These are phyloP conservation scores for Datnioides undecimradiatus DNA, from an alignment of 2,113 vertebrate genomes.

Conservation along the genomic window DNA sequence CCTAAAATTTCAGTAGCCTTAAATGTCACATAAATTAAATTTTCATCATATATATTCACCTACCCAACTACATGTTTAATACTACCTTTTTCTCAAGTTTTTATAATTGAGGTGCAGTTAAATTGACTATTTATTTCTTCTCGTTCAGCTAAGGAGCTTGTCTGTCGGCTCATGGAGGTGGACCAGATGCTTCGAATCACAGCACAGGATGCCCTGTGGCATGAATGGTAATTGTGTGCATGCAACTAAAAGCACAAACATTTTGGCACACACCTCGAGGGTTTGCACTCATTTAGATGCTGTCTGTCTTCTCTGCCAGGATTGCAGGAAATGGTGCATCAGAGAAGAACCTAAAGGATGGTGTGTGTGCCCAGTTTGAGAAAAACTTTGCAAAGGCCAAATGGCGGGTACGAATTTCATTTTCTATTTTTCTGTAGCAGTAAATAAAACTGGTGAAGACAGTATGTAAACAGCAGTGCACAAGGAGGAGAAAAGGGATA, in stretches of 20 bases:
- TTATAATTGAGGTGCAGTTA: neutral
- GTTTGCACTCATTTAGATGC: constrained; percentile 6
- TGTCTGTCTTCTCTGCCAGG: constrained; percentile 74
- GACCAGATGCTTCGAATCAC: constrained; percentile 89
- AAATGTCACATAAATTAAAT: neutral
- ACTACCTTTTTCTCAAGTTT: neutral
- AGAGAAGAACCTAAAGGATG: constrained; percentile 89
- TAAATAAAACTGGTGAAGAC: constrained; percentile 4
- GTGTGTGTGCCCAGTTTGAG: constrained; percentile 90
- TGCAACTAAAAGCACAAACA: constrained; percentile 1
- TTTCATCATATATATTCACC: neutral
- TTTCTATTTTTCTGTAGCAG: neutral
- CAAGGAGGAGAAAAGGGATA: neutral
- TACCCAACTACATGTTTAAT: neutral
- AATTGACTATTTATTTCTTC: neutral
- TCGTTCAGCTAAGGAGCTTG: constrained; percentile 87
- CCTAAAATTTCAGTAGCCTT: neutral
- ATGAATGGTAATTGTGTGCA: constrained; percentile 82
- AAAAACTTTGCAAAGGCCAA: constrained; percentile 92
- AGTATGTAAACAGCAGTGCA: neutral
- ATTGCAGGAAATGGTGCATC: constrained; percentile 89
- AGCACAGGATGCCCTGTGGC: constrained; percentile 86
- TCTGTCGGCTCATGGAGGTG: constrained; percentile 88
- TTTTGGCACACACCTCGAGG: neutral
- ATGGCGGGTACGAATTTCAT: constrained; percentile 85